Conservation (phyloP, 1,140 invertebrate species). For the Lanistes nyassanus region DNA sequence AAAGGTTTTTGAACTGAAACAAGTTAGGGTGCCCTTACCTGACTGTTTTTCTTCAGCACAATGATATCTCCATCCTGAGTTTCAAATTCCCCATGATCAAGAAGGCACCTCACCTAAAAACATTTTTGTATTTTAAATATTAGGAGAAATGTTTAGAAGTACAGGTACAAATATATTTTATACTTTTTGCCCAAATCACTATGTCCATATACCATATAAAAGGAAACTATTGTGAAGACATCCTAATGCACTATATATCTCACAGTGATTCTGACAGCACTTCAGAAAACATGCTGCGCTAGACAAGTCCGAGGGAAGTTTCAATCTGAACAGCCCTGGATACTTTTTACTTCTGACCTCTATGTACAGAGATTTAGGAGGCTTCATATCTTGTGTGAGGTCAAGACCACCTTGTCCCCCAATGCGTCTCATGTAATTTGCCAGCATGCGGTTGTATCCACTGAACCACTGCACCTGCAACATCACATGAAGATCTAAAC, state of each 20-base stretch:
- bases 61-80: conserved; percentile 91
- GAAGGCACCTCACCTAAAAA: conserved; percentile 81
- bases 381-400: conserved; percentile 86
- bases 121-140: conserved; percentile 9
- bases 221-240: too few relatives aligned
- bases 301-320: too few relatives aligned
- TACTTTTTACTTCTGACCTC: conserved; percentile 74
- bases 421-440: conserved; percentile 86
- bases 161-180: too few relatives aligned
- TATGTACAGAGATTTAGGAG: conserved; percentile 91
- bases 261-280: too few relatives aligned
- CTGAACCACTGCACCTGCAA: conserved; percentile 82
- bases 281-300: too few relatives aligned
- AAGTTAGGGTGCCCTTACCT: too few relatives aligned
- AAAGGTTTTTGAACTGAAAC: too few relatives aligned
- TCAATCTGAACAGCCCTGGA: too few relatives aligned
- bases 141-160: background rate
- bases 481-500: background rate
- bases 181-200: too few relatives aligned
- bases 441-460: conserved; percentile 86
- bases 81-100: conserved; percentile 94
- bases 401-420: conserved; percentile 85
- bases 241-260: too few relatives aligned
- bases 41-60: conserved; percentile 89
- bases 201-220: too few relatives aligned